phyloP scores from a whole-genome alignment of 2,888 invertebrate genomes.

The Tiliacea aurago region DNA sequence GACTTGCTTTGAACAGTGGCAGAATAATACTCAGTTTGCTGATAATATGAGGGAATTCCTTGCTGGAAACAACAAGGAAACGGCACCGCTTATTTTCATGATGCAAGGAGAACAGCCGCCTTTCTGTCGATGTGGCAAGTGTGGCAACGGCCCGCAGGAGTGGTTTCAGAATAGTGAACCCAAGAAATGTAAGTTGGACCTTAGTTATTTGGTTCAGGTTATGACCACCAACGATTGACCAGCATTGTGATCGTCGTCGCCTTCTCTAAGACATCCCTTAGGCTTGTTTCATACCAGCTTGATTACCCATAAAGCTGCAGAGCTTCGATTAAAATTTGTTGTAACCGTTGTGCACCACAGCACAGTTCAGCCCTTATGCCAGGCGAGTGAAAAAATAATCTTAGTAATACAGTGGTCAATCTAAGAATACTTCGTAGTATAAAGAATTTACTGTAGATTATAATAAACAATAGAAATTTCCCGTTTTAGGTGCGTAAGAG shows the following conservation, averaged over 20 bases:
- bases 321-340: conserved; percentile 32
- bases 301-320: not conserved
- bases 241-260: not conserved
- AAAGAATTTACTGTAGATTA: not conserved
- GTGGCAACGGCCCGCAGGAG: conserved; percentile 76
- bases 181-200: conserved; percentile 79
- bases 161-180: conserved; percentile 79
- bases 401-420: no score
- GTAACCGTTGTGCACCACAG: conserved; percentile 31
- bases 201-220: not conserved
- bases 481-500: conserved; percentile 85
- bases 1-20: conserved; percentile 86
- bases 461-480: conserved; percentile 36
- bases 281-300: not conserved
- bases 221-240: not conserved
- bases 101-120: conserved; percentile 79
- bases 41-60: conserved; percentile 83
- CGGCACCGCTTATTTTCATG: conserved; percentile 82
- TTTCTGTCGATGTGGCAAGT: conserved; percentile 78
- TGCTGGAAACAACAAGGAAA: conserved; percentile 74
- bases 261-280: not conserved
- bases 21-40: conserved; percentile 80
- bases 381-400: conserved; percentile 37
- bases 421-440: no score
- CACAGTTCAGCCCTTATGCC: conserved; percentile 32